Conservation (phyloP, 2,113 vertebrate species). For the Xiphophorus hellerii region DNA sequence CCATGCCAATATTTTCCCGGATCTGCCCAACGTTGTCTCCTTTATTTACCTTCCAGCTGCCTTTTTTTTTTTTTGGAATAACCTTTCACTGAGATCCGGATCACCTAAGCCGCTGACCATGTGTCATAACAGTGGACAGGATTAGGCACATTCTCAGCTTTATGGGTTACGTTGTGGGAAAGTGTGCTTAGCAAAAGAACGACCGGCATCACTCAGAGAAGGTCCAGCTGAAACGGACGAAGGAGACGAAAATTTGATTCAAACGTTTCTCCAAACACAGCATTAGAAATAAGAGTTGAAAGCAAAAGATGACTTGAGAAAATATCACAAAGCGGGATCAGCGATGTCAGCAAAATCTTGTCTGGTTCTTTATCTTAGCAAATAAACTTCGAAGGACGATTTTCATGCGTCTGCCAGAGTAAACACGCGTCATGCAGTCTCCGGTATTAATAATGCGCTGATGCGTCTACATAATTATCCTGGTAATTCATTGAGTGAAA, state of each 20-base stretch:
- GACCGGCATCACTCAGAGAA: neutral
- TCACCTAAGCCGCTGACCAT: slow-evolving; percentile 72
- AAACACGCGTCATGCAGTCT: neutral
- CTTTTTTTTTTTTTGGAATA: slow-evolving; percentile 40
- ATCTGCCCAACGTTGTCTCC: slow-evolving; percentile 60
- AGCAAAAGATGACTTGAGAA: neutral
- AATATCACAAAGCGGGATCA: neutral
- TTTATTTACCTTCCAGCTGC: slow-evolving; percentile 62
- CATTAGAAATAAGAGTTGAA: neutral
- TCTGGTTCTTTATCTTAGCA: neutral
- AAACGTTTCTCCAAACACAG: neutral
- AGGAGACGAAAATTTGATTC: neutral
- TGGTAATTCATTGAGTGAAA: neutral
- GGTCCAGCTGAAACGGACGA: neutral
- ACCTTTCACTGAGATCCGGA: slow-evolving; percentile 64
- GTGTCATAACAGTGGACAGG: slow-evolving; percentile 69
- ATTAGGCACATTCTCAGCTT: slow-evolving; percentile 71
- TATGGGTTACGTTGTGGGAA: slow-evolving; percentile 61
- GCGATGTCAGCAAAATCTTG: neutral
- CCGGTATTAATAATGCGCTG: too few relatives aligned
- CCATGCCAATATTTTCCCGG: slow-evolving; percentile 70
- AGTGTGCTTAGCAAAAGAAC: slow-evolving; percentile 17
- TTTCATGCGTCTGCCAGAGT: neutral
- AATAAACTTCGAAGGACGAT: neutral
- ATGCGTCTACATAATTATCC: neutral